Conservation (phyloP, 2,797 vertebrate genomes). For the Falco concolor region DNA sequence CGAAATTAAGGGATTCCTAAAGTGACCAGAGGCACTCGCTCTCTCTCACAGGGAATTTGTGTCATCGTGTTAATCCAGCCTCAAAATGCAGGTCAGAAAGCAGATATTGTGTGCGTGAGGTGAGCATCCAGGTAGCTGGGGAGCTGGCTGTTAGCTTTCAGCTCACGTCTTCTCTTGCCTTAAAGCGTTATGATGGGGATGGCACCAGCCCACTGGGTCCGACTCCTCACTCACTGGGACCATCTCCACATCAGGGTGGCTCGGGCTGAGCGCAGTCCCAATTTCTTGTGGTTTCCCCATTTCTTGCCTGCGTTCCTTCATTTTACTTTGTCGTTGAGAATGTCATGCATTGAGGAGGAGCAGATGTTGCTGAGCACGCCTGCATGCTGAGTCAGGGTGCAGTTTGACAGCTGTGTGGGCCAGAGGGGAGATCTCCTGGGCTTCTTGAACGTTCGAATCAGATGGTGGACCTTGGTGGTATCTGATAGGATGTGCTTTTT, state of each 20-base stretch:
- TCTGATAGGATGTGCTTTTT: not conserved
- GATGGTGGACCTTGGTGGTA: not conserved
- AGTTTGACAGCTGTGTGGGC: not conserved
- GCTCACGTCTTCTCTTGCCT: not conserved
- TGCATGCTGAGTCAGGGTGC: not conserved
- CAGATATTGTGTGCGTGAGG: not conserved
- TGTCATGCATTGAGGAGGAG: not conserved
- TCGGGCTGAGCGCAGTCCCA: fast-evolving
- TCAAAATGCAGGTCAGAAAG: not conserved
- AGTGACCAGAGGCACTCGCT: not conserved
- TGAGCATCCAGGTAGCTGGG: not conserved
- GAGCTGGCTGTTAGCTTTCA: not conserved
- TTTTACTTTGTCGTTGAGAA: not conserved
- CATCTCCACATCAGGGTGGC: not conserved
- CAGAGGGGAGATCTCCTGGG: not conserved
- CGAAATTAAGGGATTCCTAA: not conserved
- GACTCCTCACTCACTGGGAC: not conserved
- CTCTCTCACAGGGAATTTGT: not conserved
- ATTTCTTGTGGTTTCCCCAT: not conserved
- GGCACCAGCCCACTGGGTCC: not conserved
- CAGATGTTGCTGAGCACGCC: not conserved
- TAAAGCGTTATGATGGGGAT: not conserved
- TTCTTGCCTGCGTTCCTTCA: not conserved
- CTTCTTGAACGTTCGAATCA: not conserved
- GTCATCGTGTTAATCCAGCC: not conserved